These are phyloP conservation scores for Myathropa florea DNA, from an alignment of 2,888 invertebrate species.

Conservation along the genomic window DNA sequence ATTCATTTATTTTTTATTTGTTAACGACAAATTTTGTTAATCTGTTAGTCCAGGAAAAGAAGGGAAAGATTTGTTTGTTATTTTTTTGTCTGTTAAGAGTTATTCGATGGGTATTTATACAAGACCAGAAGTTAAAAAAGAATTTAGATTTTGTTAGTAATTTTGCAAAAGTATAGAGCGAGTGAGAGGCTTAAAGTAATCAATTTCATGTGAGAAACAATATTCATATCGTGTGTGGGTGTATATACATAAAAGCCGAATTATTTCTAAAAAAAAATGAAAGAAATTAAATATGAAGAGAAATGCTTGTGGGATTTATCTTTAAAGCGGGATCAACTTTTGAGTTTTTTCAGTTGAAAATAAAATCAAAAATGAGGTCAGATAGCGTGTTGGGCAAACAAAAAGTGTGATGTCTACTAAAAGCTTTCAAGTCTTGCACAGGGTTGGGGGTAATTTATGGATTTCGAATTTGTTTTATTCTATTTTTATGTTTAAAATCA, in stretches of 20 bases:
- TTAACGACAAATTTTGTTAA: neutral
- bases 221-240: neutral
- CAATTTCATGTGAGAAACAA: slow-evolving; percentile 4
- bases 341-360: neutral
- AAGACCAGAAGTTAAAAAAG: slow-evolving; percentile 72
- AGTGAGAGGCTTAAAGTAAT: slow-evolving; percentile 10
- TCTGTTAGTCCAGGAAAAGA: slow-evolving; percentile 16
- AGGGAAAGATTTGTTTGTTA: slow-evolving; percentile 21
- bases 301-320: slow-evolving; percentile 19
- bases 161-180: neutral
- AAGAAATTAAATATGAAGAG: slow-evolving; percentile 10
- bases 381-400: neutral
- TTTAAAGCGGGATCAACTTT: neutral
- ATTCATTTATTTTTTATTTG: slow-evolving; percentile 1
- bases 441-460: neutral
- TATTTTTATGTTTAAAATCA: neutral
- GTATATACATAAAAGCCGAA: slow-evolving; percentile 34
- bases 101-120: slow-evolving; percentile 72
- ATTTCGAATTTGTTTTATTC: neutral
- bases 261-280: neutral
- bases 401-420: neutral
- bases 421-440: slow-evolving; percentile 27
- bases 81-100: slow-evolving; percentile 34
- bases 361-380: neutral
- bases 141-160: slow-evolving; percentile 18